A percentile compares a stretch with the other conserved stretches of the same genome.
Evolutionary conservation across 2,888 invertebrate genomes (phyloP).

Genomic region (Parapristionchus giblindavisi): DNA sequence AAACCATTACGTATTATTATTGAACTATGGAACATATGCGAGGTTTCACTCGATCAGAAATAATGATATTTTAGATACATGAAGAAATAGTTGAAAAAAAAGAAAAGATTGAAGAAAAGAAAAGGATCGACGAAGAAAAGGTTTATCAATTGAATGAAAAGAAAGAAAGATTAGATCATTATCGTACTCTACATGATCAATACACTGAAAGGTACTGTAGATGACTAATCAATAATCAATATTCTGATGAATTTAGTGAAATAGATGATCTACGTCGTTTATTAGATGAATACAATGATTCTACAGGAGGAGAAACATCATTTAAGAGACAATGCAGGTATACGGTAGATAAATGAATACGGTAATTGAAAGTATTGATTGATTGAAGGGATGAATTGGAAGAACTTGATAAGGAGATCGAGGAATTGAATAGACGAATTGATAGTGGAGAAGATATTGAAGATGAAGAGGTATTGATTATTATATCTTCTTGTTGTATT

Average conservation of each 20-base stretch:
- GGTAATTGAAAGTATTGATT: neutral
- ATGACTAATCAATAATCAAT: neutral
- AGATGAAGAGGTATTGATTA: constrained; percentile 23
- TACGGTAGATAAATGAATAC: constrained; percentile 36
- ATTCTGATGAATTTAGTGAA: constrained; percentile 37
- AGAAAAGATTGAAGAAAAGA: neutral
- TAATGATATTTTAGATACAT: neutral
- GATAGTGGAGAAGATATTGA: constrained; percentile 30
- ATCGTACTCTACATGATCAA: constrained; percentile 2
- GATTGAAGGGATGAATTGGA: constrained; percentile 44
- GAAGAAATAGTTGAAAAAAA: neutral
- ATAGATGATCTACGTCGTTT: constrained; percentile 42
- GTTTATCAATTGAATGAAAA: constrained; percentile 35
- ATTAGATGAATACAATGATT: constrained; percentile 45
- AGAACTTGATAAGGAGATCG: constrained; percentile 39
- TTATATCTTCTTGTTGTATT: neutral
- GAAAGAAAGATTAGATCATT: constrained; percentile 11
- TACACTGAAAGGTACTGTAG: neutral
- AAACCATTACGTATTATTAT: no score
- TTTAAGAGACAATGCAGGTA: constrained; percentile 47
- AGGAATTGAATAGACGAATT: constrained; percentile 23
- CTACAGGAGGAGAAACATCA: constrained; percentile 40
- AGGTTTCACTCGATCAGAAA: neutral
- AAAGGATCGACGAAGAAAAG: constrained; percentile 29
- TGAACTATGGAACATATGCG: constrained; percentile 31